phyloP scores from a whole-genome alignment of 2,797 vertebrate species.

The Acestrorhynchus altus region DNA sequence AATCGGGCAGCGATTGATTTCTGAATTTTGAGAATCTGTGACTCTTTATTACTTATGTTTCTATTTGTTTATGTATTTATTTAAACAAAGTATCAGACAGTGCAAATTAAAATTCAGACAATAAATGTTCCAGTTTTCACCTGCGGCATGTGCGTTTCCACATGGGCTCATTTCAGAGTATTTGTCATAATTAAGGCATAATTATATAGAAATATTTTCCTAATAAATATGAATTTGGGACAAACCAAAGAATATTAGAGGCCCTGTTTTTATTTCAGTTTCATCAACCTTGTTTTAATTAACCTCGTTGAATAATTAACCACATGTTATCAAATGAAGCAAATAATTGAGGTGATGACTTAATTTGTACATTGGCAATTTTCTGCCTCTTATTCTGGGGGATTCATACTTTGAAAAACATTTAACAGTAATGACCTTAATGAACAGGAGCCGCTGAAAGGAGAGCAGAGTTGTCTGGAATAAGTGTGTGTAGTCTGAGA shows the following conservation, averaged over 20 bases:
- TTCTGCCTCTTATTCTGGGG: conserved; percentile 72
- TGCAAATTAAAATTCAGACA: too few species aligned
- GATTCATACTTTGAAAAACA: conserved; percentile 65
- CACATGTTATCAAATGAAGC: conserved; percentile 81
- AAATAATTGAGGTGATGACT: conserved; percentile 82
- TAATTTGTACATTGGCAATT: conserved; percentile 83
- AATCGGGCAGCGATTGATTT: too few species aligned
- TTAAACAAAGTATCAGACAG: too few species aligned
- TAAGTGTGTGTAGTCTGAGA: conserved; percentile 67
- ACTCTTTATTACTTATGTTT: too few species aligned
- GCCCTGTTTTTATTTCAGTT: conserved; percentile 74
- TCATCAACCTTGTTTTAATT: conserved; percentile 83
- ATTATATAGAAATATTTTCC: conserved; percentile 79
- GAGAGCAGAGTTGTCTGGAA: conserved; percentile 64
- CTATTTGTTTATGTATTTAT: too few species aligned
- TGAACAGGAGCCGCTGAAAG: conserved; percentile 66
- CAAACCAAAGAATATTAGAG: conserved; percentile 71
- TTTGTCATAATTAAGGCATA: conserved; percentile 79
- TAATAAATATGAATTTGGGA: conserved; percentile 70
- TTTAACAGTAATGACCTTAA: conserved; percentile 73
- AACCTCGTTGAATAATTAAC: conserved; percentile 85
- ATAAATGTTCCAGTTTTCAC: too few species aligned
- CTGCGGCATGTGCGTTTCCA: too few species aligned
- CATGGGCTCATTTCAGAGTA: conserved; percentile 60
- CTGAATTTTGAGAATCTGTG: too few species aligned